These are phyloP conservation scores for Papilio aristodemus DNA, from an alignment of 1,140 invertebrate species.

Conservation along the genomic window DNA sequence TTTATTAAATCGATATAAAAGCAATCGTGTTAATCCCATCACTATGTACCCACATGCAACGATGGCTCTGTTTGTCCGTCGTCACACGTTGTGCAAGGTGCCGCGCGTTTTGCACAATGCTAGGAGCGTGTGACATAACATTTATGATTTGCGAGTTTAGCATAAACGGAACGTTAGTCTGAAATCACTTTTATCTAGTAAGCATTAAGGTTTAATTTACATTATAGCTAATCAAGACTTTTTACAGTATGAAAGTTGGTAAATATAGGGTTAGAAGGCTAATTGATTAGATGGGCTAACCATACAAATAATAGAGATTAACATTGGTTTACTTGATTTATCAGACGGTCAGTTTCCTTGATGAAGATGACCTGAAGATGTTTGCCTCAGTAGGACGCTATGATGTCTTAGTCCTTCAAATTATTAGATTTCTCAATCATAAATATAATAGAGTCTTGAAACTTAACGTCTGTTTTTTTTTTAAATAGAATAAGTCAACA, in stretches of 20 bases:
- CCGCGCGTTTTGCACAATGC: slow-evolving; percentile 21
- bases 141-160: slow-evolving; percentile 26
- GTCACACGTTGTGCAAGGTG: slow-evolving; percentile 19
- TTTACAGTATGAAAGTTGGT: background rate
- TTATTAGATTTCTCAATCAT: too few species aligned
- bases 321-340: too few species aligned
- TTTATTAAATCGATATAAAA: slow-evolving; percentile 16
- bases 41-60: slow-evolving; percentile 18
- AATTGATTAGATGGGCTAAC: slow-evolving; percentile 4
- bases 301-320: background rate
- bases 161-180: background rate
- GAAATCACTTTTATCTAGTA: background rate
- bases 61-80: slow-evolving; percentile 15
- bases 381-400: too few species aligned
- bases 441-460: too few species aligned
- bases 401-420: too few species aligned
- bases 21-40: background rate
- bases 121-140: slow-evolving; percentile 30
- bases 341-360: too few species aligned
- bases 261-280: background rate
- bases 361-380: too few species aligned
- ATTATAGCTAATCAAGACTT: background rate
- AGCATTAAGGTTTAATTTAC: background rate
- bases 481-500: too few species aligned
- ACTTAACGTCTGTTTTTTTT: too few species aligned